These are phyloP conservation scores for Lepus oiostolus DNA, from an alignment of 2,797 vertebrate species.

Conservation along the genomic window DNA sequence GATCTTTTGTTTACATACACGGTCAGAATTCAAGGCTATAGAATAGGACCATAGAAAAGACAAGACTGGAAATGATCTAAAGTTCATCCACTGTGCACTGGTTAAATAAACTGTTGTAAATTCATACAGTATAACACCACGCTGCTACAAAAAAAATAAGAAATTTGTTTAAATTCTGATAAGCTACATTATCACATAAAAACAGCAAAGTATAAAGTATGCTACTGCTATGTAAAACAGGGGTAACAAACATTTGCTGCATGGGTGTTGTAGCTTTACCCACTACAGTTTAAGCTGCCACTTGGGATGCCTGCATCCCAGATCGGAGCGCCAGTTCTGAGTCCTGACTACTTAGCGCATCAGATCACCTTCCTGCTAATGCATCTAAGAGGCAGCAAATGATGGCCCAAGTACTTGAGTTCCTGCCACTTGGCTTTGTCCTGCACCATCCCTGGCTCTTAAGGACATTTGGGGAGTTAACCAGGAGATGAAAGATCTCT, in stretches of 20 bases:
- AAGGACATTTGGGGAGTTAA: too few species aligned
- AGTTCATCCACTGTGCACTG: neutral
- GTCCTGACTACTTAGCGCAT: too few species aligned
- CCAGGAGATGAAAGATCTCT: too few species aligned
- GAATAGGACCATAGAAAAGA: neutral
- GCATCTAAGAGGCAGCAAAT: too few species aligned
- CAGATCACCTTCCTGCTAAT: too few species aligned
- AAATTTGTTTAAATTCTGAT: constrained; percentile 7
- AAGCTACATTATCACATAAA: neutral
- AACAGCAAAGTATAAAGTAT: constrained; percentile 3
- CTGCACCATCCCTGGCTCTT: too few species aligned
- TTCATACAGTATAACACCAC: neutral
- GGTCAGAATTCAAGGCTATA: constrained; percentile 1
- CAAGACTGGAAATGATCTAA: neutral
- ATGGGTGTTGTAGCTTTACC: too few species aligned
- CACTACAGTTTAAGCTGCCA: too few species aligned
- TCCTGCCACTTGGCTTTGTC: too few species aligned
- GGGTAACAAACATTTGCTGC: neutral
- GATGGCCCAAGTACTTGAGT: too few species aligned
- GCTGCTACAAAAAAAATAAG: neutral
- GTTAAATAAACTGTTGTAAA: neutral
- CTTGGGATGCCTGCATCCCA: too few species aligned
- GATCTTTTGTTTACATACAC: neutral
- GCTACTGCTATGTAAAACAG: neutral
- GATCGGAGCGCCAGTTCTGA: too few species aligned